Percentiles rank a stretch among this genome's conserved stretches.
Conservation (phyloP, 1,140 invertebrate species). For the Achroia grisella region DNA sequence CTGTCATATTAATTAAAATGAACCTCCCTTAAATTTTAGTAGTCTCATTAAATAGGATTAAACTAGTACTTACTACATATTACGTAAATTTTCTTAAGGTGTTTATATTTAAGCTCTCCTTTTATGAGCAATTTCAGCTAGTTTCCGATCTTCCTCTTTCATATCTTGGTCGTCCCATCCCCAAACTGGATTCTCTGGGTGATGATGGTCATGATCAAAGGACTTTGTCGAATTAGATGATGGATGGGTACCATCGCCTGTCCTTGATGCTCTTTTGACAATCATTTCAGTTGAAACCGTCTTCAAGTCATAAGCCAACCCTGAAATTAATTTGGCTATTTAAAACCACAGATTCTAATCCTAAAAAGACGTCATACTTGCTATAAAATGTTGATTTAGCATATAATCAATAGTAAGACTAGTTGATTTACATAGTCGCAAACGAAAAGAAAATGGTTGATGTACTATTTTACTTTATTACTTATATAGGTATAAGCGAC, state of each 20-base stretch:
- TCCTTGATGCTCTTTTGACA: slow-evolving; percentile 75
- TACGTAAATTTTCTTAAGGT: background rate
- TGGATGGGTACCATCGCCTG: slow-evolving; percentile 80
- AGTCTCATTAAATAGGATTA: too few species aligned
- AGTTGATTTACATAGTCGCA: too few species aligned
- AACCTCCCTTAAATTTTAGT: too few species aligned
- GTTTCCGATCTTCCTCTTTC: slow-evolving; percentile 57
- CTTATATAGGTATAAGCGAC: too few species aligned
- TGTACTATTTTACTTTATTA: too few species aligned
- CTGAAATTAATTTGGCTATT: slow-evolving; percentile 48
- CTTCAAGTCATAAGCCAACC: slow-evolving; percentile 83
- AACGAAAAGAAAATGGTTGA: too few species aligned
- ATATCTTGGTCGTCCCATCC: slow-evolving; percentile 70
- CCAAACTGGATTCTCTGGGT: slow-evolving; percentile 67
- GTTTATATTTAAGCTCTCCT: slow-evolving; percentile 19
- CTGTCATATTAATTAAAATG: too few species aligned
- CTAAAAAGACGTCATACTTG: too few species aligned
- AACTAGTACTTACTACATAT: too few species aligned
- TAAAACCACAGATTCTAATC: too few species aligned
- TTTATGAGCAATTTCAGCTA: slow-evolving; percentile 55
- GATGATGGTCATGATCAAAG: slow-evolving; percentile 39
- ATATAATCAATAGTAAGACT: too few species aligned
- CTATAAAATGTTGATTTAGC: too few species aligned
- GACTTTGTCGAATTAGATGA: slow-evolving; percentile 43
- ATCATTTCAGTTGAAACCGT: slow-evolving; percentile 81